Percentiles rank a stretch among this genome's conserved stretches.
Conservation (phyloP, 2,888 invertebrate genomes). For the Diachrysia chrysitis region DNA sequence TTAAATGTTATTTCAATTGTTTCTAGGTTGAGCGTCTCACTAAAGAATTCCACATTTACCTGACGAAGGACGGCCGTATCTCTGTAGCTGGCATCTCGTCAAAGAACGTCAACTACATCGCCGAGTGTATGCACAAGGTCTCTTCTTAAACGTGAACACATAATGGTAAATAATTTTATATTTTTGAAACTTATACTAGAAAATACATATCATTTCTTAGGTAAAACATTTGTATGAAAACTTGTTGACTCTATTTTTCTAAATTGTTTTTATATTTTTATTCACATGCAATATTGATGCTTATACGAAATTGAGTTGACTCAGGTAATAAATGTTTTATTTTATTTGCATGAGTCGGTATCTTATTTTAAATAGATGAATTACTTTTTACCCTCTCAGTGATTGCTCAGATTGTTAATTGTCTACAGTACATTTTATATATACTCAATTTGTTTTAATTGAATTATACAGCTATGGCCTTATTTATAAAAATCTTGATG, state of each 20-base stretch:
- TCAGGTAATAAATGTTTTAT: neutral
- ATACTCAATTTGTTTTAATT: too few relatives aligned
- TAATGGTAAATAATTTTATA: conserved; percentile 21
- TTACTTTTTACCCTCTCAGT: neutral
- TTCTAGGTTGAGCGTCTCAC: conserved; percentile 94
- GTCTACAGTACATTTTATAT: too few relatives aligned
- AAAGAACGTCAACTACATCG: conserved; percentile 98
- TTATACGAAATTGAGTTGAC: neutral
- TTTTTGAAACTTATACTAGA: neutral
- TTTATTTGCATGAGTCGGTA: neutral
- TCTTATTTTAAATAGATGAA: too few relatives aligned
- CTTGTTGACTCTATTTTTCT: neutral
- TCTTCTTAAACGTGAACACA: conserved; percentile 91
- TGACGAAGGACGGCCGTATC: conserved; percentile 99
- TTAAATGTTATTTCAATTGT: conserved; percentile 5
- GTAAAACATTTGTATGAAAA: neutral
- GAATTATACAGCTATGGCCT: too few relatives aligned
- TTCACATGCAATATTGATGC: neutral
- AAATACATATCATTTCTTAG: conserved; percentile 1
- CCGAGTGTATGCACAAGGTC: conserved; percentile 97
- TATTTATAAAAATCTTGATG: too few relatives aligned
- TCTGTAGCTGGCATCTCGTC: conserved; percentile 99
- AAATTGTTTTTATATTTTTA: neutral
- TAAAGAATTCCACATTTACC: conserved; percentile 97
- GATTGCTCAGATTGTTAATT: too few relatives aligned